phyloP scores from a whole-genome alignment of 2,888 invertebrate genomes.

The Drepanosiphum platanoidis region DNA sequence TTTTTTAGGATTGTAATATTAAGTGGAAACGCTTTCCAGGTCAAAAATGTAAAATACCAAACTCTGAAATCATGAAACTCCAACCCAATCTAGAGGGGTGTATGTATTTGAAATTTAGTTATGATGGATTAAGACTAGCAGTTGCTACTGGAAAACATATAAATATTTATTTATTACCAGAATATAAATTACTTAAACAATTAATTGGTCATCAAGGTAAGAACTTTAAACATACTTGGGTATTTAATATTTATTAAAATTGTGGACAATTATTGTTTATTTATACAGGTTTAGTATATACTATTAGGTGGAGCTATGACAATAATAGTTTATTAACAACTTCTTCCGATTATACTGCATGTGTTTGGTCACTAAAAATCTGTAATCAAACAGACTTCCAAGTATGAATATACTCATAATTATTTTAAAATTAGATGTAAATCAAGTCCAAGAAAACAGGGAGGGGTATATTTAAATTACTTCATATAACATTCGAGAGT shows the following conservation, averaged over 20 bases:
- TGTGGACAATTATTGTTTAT: neutral
- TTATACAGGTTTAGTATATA: constrained; percentile 72
- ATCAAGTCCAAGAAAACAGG: too few species aligned
- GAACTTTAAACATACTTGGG: constrained; percentile 2
- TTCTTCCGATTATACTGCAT: constrained; percentile 76
- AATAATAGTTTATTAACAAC: constrained; percentile 72
- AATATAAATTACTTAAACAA: constrained; percentile 65
- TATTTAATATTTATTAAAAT: neutral
- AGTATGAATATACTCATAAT: constrained; percentile 51
- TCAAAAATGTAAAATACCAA: constrained; percentile 74
- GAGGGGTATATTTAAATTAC: too few species aligned
- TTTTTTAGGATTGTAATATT: constrained; percentile 56
- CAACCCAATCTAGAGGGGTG: constrained; percentile 69
- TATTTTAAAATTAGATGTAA: too few species aligned
- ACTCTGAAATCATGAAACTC: constrained; percentile 68
- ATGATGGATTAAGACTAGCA: constrained; percentile 70
- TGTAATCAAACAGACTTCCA: constrained; percentile 54
- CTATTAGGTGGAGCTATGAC: constrained; percentile 73
- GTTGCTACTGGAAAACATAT: constrained; percentile 70
- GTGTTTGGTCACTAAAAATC: constrained; percentile 71
- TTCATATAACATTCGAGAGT: too few species aligned
- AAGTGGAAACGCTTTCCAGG: constrained; percentile 71
- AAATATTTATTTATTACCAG: constrained; percentile 63
- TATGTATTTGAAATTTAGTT: constrained; percentile 69
- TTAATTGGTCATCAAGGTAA: constrained; percentile 71